Conservation (phyloP, 2,113 vertebrate species). For the Mirza zaza region DNA sequence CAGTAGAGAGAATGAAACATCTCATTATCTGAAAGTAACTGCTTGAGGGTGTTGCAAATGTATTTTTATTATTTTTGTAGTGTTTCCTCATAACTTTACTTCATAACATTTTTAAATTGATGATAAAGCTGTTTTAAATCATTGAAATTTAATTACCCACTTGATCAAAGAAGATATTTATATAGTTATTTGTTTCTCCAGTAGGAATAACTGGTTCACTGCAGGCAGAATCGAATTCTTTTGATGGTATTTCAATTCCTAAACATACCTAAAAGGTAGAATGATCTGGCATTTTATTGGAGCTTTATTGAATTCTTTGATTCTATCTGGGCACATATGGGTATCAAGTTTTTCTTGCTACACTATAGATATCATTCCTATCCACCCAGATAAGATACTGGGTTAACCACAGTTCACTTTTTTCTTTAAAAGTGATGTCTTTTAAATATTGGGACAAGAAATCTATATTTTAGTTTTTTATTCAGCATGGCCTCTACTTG, state of each 20-base stretch:
- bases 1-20: neutral
- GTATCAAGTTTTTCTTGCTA: slow-evolving; percentile 29
- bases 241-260: slow-evolving; percentile 33
- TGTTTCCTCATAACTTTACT: slow-evolving; percentile 9
- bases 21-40: neutral
- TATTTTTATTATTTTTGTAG: slow-evolving; percentile 13
- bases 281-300: neutral
- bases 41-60: neutral
- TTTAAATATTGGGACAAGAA: slow-evolving; percentile 59
- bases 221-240: slow-evolving; percentile 1
- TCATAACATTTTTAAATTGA: slow-evolving; percentile 36
- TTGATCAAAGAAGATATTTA: slow-evolving; percentile 36
- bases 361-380: slow-evolving; percentile 5
- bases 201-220: neutral
- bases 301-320: slow-evolving; percentile 54
- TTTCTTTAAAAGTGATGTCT: slow-evolving; percentile 24
- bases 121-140: neutral
- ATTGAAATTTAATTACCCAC: slow-evolving; percentile 14
- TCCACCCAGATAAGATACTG: slow-evolving; percentile 10
- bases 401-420: slow-evolving; percentile 25
- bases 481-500: slow-evolving; percentile 45
- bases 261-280: slow-evolving; percentile 37
- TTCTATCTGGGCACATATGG: neutral
- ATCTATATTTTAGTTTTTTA: slow-evolving; percentile 65
- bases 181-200: slow-evolving; percentile 28